Evolutionary conservation across 2,888 invertebrate species (phyloP).

Genomic region (Meliscaeva auricollis): DNA sequence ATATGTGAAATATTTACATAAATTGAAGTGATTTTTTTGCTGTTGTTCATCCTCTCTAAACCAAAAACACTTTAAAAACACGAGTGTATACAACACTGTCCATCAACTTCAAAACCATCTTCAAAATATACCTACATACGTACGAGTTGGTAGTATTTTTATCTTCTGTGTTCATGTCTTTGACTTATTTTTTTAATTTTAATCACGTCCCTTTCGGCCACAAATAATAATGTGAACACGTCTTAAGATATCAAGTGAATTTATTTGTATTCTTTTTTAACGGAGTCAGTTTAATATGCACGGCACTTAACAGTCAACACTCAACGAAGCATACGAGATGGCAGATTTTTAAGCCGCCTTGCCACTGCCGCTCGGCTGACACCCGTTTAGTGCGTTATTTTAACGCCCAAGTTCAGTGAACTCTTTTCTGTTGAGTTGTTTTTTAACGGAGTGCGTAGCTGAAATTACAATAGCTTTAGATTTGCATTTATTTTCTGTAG

Average conservation of each 20-base stretch:
- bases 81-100: conserved; percentile 25
- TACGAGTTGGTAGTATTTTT: neutral
- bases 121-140: too few species aligned
- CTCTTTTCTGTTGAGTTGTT: conserved; percentile 31
- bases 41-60: neutral
- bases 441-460: neutral
- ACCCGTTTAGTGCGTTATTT: conserved; percentile 4
- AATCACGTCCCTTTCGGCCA: conserved; percentile 60
- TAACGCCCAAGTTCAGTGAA: conserved; percentile 55
- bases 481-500: neutral
- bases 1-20: conserved; percentile 11
- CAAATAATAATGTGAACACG: conserved; percentile 53
- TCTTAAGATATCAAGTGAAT: conserved; percentile 46
- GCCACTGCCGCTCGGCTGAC: neutral
- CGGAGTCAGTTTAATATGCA: conserved; percentile 59
- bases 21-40: neutral
- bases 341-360: conserved; percentile 28
- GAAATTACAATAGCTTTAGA: neutral
- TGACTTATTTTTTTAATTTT: conserved; percentile 40
- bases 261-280: conserved; percentile 41
- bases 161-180: conserved; percentile 12
- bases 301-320: conserved; percentile 37
- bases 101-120: conserved; percentile 45
- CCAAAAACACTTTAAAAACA: conserved; percentile 51
- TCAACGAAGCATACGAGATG: conserved; percentile 34